Conservation (phyloP, 2,113 vertebrate genomes). For the Mesitornis unicolor region DNA sequence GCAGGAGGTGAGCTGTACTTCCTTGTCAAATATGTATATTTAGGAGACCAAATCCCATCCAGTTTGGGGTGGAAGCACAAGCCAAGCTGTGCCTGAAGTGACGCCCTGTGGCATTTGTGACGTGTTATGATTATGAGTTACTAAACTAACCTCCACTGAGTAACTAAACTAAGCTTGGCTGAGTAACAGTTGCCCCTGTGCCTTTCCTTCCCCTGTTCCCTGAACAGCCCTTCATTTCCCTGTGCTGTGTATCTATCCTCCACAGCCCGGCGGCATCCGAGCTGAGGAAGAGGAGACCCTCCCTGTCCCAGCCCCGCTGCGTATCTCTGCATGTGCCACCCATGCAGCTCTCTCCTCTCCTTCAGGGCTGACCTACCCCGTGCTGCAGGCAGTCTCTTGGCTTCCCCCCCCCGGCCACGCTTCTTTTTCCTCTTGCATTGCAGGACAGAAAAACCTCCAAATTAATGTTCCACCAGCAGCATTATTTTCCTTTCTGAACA, state of each 20-base stretch:
- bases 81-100: not conserved
- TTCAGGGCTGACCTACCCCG: not conserved
- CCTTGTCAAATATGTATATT: not conserved
- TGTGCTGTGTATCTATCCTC: not conserved
- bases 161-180: not conserved
- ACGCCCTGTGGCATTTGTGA: not conserved
- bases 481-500: not conserved
- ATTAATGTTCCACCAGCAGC: not conserved
- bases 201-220: not conserved
- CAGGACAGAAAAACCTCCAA: not conserved
- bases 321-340: rapidly evolving
- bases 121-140: not conserved
- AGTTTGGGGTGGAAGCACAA: not conserved
- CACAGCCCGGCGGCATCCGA: not conserved
- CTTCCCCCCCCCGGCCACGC: not conserved
- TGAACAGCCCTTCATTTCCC: not conserved
- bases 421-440: not conserved
- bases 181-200: not conserved
- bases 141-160: not conserved
- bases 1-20: not conserved
- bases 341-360: not conserved
- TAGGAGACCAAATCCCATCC: not conserved
- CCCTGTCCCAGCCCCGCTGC: not conserved
- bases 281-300: not conserved
- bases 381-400: not conserved